Evolutionary conservation across 1,140 invertebrate genomes (phyloP).

Genomic region (Drosophila tropicalis): DNA sequence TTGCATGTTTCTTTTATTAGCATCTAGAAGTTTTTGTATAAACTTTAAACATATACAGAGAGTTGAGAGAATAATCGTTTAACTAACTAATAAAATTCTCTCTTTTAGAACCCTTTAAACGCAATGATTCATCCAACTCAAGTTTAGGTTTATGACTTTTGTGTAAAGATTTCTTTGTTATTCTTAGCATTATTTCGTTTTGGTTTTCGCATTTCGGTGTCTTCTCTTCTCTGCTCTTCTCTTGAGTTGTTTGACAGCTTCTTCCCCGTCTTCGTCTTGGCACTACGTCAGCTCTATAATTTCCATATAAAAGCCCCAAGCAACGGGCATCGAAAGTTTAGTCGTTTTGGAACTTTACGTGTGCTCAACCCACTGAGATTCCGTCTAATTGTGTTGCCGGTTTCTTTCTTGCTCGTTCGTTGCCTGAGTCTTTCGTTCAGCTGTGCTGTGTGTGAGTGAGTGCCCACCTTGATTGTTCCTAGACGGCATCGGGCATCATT

Average conservation of each 20-base stretch:
- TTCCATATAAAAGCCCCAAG: constrained; percentile 70
- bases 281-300: constrained; percentile 67
- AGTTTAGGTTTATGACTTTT: constrained; percentile 37
- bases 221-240: constrained; percentile 31
- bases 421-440: constrained; percentile 56
- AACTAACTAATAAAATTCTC: constrained; percentile 3
- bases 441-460: constrained; percentile 31
- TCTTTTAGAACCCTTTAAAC: neutral
- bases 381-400: constrained; percentile 28
- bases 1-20: constrained; percentile 45
- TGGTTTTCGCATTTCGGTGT: neutral
- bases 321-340: constrained; percentile 53
- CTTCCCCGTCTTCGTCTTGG: constrained; percentile 38
- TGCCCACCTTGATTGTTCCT: neutral
- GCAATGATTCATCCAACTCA: constrained; percentile 35
- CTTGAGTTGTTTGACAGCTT: constrained; percentile 46
- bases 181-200: constrained; percentile 12
- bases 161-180: constrained; percentile 14
- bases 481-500: neutral
- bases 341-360: constrained; percentile 61
- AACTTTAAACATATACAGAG: neutral
- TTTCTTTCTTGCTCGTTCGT: constrained; percentile 45
- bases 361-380: constrained; percentile 9
- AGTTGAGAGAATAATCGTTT: neutral
- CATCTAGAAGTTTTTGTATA: neutral